These are phyloP conservation scores for Trypoxylon attenuatum DNA, from an alignment of 2,888 invertebrate species.

Conservation along the genomic window DNA sequence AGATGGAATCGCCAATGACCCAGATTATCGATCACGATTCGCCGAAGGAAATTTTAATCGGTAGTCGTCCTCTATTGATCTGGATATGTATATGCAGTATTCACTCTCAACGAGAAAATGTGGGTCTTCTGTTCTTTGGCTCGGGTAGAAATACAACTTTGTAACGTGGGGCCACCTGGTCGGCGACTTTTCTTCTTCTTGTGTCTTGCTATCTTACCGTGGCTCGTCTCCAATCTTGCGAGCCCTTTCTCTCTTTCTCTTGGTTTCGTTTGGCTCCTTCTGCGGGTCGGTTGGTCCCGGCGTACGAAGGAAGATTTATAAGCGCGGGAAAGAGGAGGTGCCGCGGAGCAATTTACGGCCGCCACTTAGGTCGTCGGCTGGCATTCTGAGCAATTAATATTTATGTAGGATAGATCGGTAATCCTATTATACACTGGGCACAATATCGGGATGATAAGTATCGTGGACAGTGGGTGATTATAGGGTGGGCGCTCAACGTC, in stretches of 20 bases:
- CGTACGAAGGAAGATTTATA: slow-evolving; percentile 40
- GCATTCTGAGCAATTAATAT: slow-evolving; percentile 52
- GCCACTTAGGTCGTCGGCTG: slow-evolving; percentile 42
- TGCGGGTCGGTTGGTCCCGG: neutral
- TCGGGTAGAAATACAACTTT: slow-evolving; percentile 29
- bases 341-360: slow-evolving; percentile 45
- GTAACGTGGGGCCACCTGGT: slow-evolving; percentile 46
- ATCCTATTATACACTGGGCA: slow-evolving; percentile 50
- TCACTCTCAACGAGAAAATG: too few species aligned
- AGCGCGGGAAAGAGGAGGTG: slow-evolving; percentile 29
- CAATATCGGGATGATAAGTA: slow-evolving; percentile 53
- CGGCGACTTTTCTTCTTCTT: slow-evolving; percentile 29
- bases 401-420: slow-evolving; percentile 54
- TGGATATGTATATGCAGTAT: slow-evolving; percentile 25
- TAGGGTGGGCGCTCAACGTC: slow-evolving; percentile 27
- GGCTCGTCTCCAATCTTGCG: slow-evolving; percentile 1
- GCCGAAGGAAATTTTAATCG: slow-evolving; percentile 25
- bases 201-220: slow-evolving; percentile 1
- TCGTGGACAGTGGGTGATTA: slow-evolving; percentile 49
- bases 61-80: neutral
- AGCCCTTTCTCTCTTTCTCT: neutral
- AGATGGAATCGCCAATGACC: neutral
- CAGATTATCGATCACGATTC: neutral
- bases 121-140: too few species aligned
- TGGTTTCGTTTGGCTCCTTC: neutral